Evolutionary conservation across 2,888 invertebrate species (phyloP).

Genomic region (Drosophila setosimentum): DNA sequence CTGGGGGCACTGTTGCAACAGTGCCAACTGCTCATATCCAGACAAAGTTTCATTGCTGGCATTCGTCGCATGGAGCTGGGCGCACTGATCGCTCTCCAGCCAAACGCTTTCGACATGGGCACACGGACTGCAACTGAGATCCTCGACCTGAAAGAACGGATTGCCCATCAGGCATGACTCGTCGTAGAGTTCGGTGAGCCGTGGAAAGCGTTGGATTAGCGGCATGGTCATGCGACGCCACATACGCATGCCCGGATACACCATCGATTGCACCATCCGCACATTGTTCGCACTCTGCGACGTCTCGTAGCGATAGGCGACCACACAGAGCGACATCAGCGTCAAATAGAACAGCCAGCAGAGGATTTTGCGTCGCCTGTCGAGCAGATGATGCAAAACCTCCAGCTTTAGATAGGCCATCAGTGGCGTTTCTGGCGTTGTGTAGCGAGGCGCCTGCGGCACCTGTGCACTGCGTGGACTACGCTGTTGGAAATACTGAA

Average conservation of each 20-base stretch:
- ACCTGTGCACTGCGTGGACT: slow-evolving; percentile 42
- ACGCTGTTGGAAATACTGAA: slow-evolving; percentile 86
- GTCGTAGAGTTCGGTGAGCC: slow-evolving; percentile 91
- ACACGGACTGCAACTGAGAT: slow-evolving; percentile 95
- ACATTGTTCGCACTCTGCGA: slow-evolving; percentile 40
- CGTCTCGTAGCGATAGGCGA: slow-evolving; percentile 81
- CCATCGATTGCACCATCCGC: slow-evolving; percentile 87
- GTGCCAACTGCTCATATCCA: slow-evolving; percentile 32
- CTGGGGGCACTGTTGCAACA: slow-evolving; percentile 49
- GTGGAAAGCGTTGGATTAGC: slow-evolving; percentile 90
- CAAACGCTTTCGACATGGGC: slow-evolving; percentile 88
- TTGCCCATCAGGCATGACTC: slow-evolving; percentile 94
- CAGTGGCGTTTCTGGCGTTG: slow-evolving; percentile 52
- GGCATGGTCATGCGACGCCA: slow-evolving; percentile 91
- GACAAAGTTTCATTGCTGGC: slow-evolving; percentile 5
- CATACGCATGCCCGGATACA: slow-evolving; percentile 92
- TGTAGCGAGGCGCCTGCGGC: slow-evolving; percentile 39
- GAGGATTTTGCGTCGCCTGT: slow-evolving; percentile 83
- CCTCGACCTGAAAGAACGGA: slow-evolving; percentile 92
- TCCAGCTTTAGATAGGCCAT: slow-evolving; percentile 84
- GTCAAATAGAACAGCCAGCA: slow-evolving; percentile 83
- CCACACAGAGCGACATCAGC: slow-evolving; percentile 82
- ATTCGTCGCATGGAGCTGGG: slow-evolving; percentile 26
- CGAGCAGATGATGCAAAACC: slow-evolving; percentile 85
- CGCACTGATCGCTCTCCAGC: slow-evolving; percentile 66